These are phyloP conservation scores for Malthinus flaveolus DNA, from an alignment of 2,888 invertebrate species.

Conservation along the genomic window DNA sequence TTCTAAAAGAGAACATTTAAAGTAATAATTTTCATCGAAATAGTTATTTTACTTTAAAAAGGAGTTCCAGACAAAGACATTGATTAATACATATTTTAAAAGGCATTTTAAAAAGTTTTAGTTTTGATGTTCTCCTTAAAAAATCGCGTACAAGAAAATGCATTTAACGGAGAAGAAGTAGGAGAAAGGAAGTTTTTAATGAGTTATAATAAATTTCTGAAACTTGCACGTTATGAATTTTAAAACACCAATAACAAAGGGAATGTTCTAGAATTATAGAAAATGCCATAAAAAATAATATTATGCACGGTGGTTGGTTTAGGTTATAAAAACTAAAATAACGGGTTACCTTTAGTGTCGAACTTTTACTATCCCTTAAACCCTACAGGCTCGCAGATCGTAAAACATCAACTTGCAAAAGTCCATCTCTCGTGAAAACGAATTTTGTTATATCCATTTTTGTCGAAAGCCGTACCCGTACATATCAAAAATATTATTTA, in stretches of 20 bases:
- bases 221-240: too few relatives aligned
- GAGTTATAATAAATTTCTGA: too few relatives aligned
- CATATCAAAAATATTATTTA: slow-evolving; percentile 21
- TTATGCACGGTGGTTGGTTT: slow-evolving; percentile 32
- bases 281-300: slow-evolving; percentile 24
- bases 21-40: too few relatives aligned
- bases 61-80: too few relatives aligned
- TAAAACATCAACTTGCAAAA: slow-evolving; percentile 21
- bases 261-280: slow-evolving; percentile 23
- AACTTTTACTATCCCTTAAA: slow-evolving; percentile 27
- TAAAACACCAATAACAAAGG: neutral
- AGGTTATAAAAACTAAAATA: slow-evolving; percentile 32
- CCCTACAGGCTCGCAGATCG: slow-evolving; percentile 28
- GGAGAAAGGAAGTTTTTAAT: too few relatives aligned
- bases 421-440: slow-evolving; percentile 23
- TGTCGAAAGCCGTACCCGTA: slow-evolving; percentile 17
- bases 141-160: too few relatives aligned
- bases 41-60: too few relatives aligned
- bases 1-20: too few relatives aligned
- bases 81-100: too few relatives aligned
- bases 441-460: slow-evolving; percentile 27
- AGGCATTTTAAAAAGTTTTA: too few relatives aligned
- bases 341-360: slow-evolving; percentile 31
- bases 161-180: too few relatives aligned
- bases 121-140: too few relatives aligned